Evolutionary conservation across 2,113 vertebrate genomes (phyloP), one percentile per base, ranked within the genome.

Genomic region (Rhinolophus ferrumequinum): DNA sequence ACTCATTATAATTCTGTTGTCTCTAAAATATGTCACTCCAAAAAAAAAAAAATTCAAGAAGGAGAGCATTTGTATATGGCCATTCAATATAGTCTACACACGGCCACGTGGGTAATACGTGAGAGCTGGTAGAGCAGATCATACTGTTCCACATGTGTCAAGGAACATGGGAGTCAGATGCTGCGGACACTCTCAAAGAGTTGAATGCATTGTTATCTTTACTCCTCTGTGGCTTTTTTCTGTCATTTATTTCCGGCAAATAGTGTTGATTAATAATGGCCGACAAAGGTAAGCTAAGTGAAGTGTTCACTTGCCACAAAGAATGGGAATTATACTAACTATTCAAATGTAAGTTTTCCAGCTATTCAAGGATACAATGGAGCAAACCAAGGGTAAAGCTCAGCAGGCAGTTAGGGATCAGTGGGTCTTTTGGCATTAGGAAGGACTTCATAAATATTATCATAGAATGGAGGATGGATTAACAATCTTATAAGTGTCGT

Each of bases 281-380:
- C 52, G 24, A 47, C 16, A 52, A 41, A 62, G 19, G 30, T 24
- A 92, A 92, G 54, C 22, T 15, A 94, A 95, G 60, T 41, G 19
- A 90, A 62, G 9, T 75, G 10, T n/a, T 90, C 21, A 60, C 54
- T 69, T 88, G 85, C 72, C 50, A 64, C 62, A 56, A 82, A 88
- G 72, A 92, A 76, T 41, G 50, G 38, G 28, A 86, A 66, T 70
- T 38, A 52, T 56, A 15, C 66, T 58, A 72, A 24, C 21, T 6
- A 0, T 66, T 81, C 38, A 80, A 88, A 92, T 26, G 44, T 38
- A 95, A 66, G 22, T 84, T 91, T 94, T 88, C 47, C 21, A 13
- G 13, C 62, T 66, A 0, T 38, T 84, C 44, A 44, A 52, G 88
- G n/a, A 67, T 35, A 88, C 13, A 47, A 3, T 66, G 10, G 19